Evolutionary conservation across 1,140 invertebrate genomes (phyloP), one percentile per base, ranked within the genome.

Genomic region (Agrypnia vestita): DNA sequence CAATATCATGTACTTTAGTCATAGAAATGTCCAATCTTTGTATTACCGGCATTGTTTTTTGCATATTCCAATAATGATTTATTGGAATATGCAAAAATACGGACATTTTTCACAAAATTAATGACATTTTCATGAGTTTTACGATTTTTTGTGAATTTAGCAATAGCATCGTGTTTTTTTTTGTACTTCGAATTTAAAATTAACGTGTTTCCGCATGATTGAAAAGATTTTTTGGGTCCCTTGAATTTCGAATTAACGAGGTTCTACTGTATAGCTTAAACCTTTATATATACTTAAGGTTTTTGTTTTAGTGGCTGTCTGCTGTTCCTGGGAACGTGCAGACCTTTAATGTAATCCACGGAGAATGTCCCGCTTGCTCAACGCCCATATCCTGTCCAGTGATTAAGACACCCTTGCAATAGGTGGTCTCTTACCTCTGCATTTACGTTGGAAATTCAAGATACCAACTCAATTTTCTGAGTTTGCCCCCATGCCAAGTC

Each of bases 291-390:
- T 53, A 67, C 35, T 78, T 53, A 12, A 15, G 13, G 17, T 35
- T 62, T 69, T 13, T 6, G n/a, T 80, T 80, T 73, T 46, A 80
- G 79, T 80, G 79, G 79, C 53, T 80, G 21, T 64, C 74, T 4
- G 43, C 75, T 0, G 72, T 75, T 10, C 46, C 74, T 12, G 53
- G 49, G 0, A 75, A 76, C 44, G 21, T 77, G 13, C 74, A 80
- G 35, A 71, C 35, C 25, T 73, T 77, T 10, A 77, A 76, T 25
- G 55, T 25, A 19, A 77, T 80, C 25, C 67, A 80, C 25, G 79
- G 79, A 12, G 51, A 80, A 55, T 80, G 79, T 77, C 79, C 79
- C 8, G 77, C 25, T 59, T 80, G 79, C 15, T 76, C 74, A 4
- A 21, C 49, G 0, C 12, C 67, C 6, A 80, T 80, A 25, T 77